Conservation (phyloP, 1,140 invertebrate species). For the Sinella curviseta region DNA sequence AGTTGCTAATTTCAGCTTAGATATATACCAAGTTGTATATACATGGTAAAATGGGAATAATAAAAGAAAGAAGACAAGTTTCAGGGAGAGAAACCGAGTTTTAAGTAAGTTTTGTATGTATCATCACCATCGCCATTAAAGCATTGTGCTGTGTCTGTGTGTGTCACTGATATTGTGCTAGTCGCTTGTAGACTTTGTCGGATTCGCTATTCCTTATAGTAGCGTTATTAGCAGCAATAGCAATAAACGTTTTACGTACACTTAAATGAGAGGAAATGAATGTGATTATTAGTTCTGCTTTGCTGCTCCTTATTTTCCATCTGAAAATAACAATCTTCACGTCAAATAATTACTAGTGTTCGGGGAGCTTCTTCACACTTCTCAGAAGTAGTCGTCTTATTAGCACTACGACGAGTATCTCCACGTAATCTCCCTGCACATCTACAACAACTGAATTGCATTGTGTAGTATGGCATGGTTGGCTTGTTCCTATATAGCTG, state of each 20-base stretch:
- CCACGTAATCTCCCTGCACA: neutral
- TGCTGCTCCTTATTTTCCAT: constrained; percentile 18
- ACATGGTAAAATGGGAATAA: neutral
- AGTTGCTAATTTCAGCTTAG: too few relatives aligned
- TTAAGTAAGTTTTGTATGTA: constrained; percentile 11
- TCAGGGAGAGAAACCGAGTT: too few relatives aligned
- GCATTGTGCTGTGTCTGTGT: too few relatives aligned
- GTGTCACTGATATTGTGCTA: too few relatives aligned
- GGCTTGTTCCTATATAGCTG: neutral
- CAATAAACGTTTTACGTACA: neutral
- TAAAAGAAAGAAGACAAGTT: neutral
- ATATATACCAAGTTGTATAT: neutral
- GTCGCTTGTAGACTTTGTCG: too few relatives aligned
- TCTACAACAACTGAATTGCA: too few relatives aligned
- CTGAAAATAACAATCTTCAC: neutral
- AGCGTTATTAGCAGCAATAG: neutral
- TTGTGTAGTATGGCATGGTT: neutral
- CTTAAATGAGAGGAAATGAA: constrained; percentile 21
- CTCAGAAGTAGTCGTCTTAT: neutral
- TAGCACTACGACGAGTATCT: neutral
- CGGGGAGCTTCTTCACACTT: constrained; percentile 21
- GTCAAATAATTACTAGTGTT: constrained; percentile 22
- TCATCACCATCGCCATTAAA: too few relatives aligned
- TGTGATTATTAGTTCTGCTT: constrained; percentile 26
- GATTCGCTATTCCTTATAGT: too few relatives aligned